These are phyloP conservation scores for Tetrao urogallus DNA, from an alignment of 2,113 vertebrate species.

Conservation along the genomic window DNA sequence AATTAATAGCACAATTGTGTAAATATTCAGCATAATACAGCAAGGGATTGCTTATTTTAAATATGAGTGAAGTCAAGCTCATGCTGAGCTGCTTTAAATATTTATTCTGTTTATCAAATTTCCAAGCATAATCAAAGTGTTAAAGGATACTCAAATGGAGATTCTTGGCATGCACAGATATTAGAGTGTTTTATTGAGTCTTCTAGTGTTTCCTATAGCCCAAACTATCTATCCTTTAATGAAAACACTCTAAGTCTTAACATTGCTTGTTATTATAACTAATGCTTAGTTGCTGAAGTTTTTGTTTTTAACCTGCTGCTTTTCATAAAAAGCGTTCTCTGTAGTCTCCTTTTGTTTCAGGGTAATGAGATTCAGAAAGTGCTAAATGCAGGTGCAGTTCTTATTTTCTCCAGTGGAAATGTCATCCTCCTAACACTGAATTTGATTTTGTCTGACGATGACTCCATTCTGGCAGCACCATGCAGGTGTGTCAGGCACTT, in stretches of 20 bases:
- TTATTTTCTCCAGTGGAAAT: constrained; percentile 22
- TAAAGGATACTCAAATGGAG: background rate
- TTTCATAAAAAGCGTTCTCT: constrained; percentile 1
- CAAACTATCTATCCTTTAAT: background rate
- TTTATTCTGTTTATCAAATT: background rate
- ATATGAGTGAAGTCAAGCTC: background rate
- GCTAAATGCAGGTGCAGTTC: constrained; percentile 18
- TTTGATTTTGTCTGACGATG: constrained; percentile 32
- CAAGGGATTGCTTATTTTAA: background rate
- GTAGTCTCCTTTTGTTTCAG: constrained; percentile 1
- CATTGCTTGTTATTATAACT: background rate
- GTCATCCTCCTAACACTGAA: background rate
- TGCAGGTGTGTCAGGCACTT: background rate
- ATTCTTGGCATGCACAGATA: background rate
- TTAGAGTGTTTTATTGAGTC: background rate
- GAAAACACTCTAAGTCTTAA: background rate
- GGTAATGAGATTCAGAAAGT: constrained; percentile 3
- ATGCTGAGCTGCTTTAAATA: rapidly evolving
- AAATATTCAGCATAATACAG: background rate
- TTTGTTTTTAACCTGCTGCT: constrained; percentile 7
- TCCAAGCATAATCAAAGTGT: background rate
- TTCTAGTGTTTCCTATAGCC: background rate
- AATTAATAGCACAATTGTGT: background rate
- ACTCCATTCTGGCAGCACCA: constrained; percentile 16
- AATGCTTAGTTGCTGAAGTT: background rate